Percentiles rank a stretch among this genome's conserved stretches.
These are phyloP conservation scores for Oxycera nigricornis DNA, from an alignment of 2,888 invertebrate species.

Conservation along the genomic window DNA sequence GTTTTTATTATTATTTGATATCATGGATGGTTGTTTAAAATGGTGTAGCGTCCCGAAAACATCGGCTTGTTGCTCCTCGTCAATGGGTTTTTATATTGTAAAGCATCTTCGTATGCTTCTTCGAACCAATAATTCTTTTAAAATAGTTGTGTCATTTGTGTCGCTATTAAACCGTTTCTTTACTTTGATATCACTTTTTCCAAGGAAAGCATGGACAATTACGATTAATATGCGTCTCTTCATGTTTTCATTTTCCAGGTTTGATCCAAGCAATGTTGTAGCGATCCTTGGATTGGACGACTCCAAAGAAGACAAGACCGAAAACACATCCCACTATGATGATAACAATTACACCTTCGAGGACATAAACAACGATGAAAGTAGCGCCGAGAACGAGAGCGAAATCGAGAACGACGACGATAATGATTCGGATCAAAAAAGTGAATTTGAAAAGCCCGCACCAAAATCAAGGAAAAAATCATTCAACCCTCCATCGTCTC, in stretches of 20 bases:
- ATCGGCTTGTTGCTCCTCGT: not conserved
- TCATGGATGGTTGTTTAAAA: not conserved
- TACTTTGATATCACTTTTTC: no score
- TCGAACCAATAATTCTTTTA: no score
- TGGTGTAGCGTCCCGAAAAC: not conserved
- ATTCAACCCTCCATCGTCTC: not conserved
- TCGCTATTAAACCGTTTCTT: no score
- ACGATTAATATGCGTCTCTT: no score
- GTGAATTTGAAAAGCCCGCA: no score
- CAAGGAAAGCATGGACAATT: no score
- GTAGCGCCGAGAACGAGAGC: not conserved
- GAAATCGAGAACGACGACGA: not conserved
- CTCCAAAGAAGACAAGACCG: not conserved
- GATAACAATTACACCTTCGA: constrained; percentile 49
- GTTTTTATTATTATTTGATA: not conserved
- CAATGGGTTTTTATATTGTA: no score
- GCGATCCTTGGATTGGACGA: not conserved
- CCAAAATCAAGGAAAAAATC: not conserved
- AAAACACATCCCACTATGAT: no score
- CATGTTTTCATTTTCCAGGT: no score
- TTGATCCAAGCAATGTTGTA: not conserved
- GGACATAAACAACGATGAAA: constrained; percentile 56
- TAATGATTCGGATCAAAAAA: no score
- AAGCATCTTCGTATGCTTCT: no score
- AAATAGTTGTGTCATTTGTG: no score